Conservation (phyloP, 2,113 vertebrate genomes). For the Corvus cornix region DNA sequence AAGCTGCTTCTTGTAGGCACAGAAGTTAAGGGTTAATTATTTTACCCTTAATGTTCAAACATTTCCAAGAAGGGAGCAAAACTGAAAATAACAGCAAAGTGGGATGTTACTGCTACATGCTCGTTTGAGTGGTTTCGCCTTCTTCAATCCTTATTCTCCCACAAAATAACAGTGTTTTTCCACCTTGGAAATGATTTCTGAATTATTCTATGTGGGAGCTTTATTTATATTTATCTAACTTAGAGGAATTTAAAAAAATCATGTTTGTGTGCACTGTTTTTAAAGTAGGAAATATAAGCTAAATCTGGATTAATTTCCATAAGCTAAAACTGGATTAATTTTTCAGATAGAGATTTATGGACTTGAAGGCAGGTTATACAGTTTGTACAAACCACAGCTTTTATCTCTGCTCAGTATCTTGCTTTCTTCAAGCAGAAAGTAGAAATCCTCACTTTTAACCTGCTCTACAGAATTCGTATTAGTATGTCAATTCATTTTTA, state of each 20-base stretch:
- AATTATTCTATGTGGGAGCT: not conserved
- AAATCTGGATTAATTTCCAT: slow-evolving; percentile 1
- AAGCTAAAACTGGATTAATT: slow-evolving; percentile 3
- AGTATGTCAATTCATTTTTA: not conserved
- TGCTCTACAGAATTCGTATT: not conserved
- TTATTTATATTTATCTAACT: not conserved
- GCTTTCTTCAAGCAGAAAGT: not conserved
- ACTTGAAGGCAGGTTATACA: not conserved
- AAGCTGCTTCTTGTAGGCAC: not conserved
- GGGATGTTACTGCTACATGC: not conserved
- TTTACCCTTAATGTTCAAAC: not conserved
- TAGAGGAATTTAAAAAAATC: not conserved
- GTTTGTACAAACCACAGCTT: not conserved
- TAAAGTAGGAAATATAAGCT: not conserved
- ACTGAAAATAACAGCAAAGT: not conserved
- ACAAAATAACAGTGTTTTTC: not conserved
- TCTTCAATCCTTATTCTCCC: not conserved
- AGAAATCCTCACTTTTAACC: not conserved
- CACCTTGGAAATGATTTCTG: not conserved
- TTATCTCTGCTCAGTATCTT: not conserved
- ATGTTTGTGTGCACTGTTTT: not conserved
- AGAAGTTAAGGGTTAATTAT: not conserved
- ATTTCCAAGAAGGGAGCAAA: not conserved
- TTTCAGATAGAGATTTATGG: not conserved
- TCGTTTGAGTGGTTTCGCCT: not conserved